Base-by-base conservation (phyloP, 2,797 vertebrate genomes). In the Takifugu ocellatus region DNA sequence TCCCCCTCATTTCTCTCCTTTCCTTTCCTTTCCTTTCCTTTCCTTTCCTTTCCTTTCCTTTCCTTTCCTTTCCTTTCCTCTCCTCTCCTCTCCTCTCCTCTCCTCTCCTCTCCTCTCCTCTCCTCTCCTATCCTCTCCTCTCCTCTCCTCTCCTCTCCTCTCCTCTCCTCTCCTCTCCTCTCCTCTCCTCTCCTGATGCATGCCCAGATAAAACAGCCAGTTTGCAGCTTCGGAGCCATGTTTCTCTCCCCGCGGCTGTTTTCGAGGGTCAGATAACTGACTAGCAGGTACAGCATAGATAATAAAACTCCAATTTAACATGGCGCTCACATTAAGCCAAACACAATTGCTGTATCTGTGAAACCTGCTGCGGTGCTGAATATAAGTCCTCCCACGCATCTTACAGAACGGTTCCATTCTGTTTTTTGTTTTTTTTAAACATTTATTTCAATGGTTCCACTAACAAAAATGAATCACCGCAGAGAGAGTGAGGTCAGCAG, bases 291-390 rank as follows among this genome's bases (percentile, higher is more conserved):
- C 63, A 59, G 51, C 56, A 59, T 58, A 70, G 78, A 85, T 77
- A 82, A 88, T 87, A 84, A 84, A 87, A 84, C 62, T 74, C 63
- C 57, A 67, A 77, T 84, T 80, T 79, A 78, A 78, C 44, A 53
- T 66, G 0, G 57, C 73, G 10, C 61, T 36, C 24, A 48, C 5
- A 61, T 36, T 39, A 45, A 27, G 46, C 27, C 45, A 56, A 61
- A 67, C 27, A 36, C 21, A 36, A 31, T 27, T 39, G 51, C 25
- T 58, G 42, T 31, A 46, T 75, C 21, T 56, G n/a, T 50, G 53
- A 10, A 16, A 43, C 56, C 56, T 44, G 54, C 62, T 62, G 68
- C 63, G 59, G 61, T 55, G 64, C 56, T 52, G 59, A 56, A 82
- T 56, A 68, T 45, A 57, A 66, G 56, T 71, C 66, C 73, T 77